These are phyloP conservation scores for Chamaetylas fuelleborni DNA, from an alignment of 2,113 vertebrate species.

Conservation along the genomic window DNA sequence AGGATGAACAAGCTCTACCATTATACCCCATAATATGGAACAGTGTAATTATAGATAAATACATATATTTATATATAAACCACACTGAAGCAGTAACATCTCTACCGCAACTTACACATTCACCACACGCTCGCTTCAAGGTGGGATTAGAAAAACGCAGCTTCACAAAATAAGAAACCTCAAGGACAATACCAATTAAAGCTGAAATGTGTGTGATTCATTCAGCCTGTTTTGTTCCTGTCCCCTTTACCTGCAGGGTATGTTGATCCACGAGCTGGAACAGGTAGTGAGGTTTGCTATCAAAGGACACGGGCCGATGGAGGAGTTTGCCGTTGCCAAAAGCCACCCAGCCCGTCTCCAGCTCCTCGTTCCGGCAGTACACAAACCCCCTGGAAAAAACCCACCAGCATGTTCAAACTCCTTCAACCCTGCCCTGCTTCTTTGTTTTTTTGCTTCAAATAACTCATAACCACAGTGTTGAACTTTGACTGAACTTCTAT, in stretches of 20 bases:
- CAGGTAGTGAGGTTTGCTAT: constrained; percentile 95
- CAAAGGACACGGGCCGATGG: constrained; percentile 92
- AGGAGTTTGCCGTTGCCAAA: constrained; percentile 85
- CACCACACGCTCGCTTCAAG: not conserved
- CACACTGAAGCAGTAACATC: not conserved
- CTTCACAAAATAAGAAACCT: not conserved
- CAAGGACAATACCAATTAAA: not conserved
- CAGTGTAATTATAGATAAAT: not conserved
- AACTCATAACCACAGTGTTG: not conserved
- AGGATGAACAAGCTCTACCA: not conserved
- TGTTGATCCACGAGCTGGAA: constrained; percentile 96
- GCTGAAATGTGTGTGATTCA: not conserved
- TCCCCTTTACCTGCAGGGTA: constrained; percentile 89
- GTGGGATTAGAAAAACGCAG: not conserved
- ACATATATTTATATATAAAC: not conserved
- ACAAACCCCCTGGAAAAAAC: constrained; percentile 87
- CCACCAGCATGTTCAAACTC: not conserved
- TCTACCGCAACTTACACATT: not conserved
- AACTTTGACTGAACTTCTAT: not conserved
- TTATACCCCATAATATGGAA: not conserved
- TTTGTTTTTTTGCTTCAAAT: not conserved
- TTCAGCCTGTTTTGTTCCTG: not conserved
- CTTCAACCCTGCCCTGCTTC: not conserved
- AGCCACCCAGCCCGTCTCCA: constrained; percentile 94
- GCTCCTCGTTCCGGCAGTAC: constrained; percentile 94